Evolutionary conservation across 2,797 vertebrate species (phyloP), one percentile per base, ranked within the genome.

Genomic region (Pangasius krempfi): DNA sequence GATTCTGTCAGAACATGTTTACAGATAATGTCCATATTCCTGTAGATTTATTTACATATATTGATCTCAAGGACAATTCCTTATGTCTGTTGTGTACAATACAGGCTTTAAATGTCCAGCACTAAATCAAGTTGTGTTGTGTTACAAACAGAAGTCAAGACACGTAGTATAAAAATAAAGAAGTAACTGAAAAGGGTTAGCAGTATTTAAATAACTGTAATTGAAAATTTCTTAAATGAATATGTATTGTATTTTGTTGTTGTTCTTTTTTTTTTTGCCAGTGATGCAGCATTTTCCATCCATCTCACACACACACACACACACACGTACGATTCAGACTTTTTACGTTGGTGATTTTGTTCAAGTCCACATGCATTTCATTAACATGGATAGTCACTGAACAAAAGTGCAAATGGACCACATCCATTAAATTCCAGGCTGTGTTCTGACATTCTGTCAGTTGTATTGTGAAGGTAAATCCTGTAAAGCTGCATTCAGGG

Each of bases 121-220:
- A 88, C 22, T 79, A 64, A 76, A 86, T 37, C 44, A 72, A 85
- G 88, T 85, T n/a, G 22, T 79, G 60, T 64, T 70, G 12, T 37
- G 85, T 73, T 76, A 33, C 20, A 33, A 87, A 83, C 40, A 50
- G 78, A 90, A 88, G 68, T 72, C 14, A 58, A 84, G 75, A 85
- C 78, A 89, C 68, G 60, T 56, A 81, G 76, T 91, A 87, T 64
- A 91, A 90, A 89, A 89, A 89, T 89, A 89, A 91, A 86, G 37
- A 88, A 80, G 2, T 88, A 88, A 83, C 76, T 75, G 76, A 58
- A 86, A 84, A 81, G 18, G 73, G 50, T 87, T 82, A 81, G 80
- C 75, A 62, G 37, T 66, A 89, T 89, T 60, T 84, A 89, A 58
- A 85, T 22, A 13, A 22, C 30, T n/a, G 58, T 83, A 18, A 47